Evolutionary conservation across 2,113 vertebrate species (phyloP), one percentile per base, ranked within the genome.

Genomic region (Dendropsophus ebraccatus): DNA sequence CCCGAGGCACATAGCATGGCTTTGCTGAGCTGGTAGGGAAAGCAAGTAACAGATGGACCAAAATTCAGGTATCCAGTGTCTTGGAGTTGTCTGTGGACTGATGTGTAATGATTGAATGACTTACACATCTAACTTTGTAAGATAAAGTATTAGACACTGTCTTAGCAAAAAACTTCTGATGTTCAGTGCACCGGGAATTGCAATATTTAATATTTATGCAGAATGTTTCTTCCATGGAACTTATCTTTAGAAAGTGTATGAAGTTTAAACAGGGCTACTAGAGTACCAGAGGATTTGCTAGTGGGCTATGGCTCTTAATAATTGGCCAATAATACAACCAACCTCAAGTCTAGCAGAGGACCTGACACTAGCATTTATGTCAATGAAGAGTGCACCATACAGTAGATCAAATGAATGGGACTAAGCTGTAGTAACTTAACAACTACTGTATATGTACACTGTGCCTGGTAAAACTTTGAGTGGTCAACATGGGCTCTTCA

Each of bases 11-110:
- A 50, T 35, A 25, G 41, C 74, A 5, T 30, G 45, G 62, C 58
- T 81, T 17, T 67, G 79, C 60, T 54, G 74, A 50, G 60, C 45
- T 37, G 45, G 30, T 41, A 60, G 25, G 32, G 23, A 62, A 85
- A 60, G 58, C 58, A 17, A 69, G 52, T 78, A 77, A 65, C 73
- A 78, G 74, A 85, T 67, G 58, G 74, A 67, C 56, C 50, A 21
- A 14, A 28, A n/a, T 69, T 25, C 45, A 69, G 74, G 58, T 77
- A 78, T 84, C 82, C 25, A 35, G 37, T 17, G 30, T 76, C 16
- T 52, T 49, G 16, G 14, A 19, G 75, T 54, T 52, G 7, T 30
- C 32, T 41, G 65, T 19, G 12, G 19, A 70, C 7, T 70, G 67
- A 69, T 28, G 35, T 32, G 28, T 35, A 28, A 32, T 32, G 65